These are phyloP conservation scores for Gnathonemus echidnorhynchus DNA, from an alignment of 2,113 vertebrate genomes.

Conservation along the genomic window DNA sequence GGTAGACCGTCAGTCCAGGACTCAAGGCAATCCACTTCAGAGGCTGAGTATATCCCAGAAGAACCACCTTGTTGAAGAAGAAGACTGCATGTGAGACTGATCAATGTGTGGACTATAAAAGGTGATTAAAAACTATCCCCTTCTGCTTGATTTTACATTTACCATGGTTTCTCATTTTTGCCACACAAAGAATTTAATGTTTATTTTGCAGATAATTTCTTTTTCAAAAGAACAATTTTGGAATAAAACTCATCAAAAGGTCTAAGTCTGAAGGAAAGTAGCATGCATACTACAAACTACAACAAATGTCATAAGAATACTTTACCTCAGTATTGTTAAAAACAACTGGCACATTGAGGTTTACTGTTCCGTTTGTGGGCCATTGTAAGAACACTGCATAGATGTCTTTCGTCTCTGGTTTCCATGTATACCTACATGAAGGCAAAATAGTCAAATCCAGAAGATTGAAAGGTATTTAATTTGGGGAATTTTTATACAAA, in stretches of 20 bases:
- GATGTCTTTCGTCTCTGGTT: slow-evolving; percentile 56
- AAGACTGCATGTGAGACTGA: not conserved
- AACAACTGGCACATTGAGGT: slow-evolving; percentile 64
- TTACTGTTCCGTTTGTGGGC: slow-evolving; percentile 63
- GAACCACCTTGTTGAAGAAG: slow-evolving; percentile 64
- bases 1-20: slow-evolving; percentile 62
- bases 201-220: not conserved
- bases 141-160: not conserved
- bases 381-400: slow-evolving; percentile 78
- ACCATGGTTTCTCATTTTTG: not conserved
- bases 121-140: not conserved
- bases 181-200: not conserved
- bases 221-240: not conserved
- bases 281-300: not conserved
- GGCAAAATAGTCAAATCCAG: not conserved
- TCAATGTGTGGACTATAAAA: not conserved
- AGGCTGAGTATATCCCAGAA: slow-evolving; percentile 63
- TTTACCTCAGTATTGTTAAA: slow-evolving; percentile 68
- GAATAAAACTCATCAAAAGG: not conserved
- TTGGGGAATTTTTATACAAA: not conserved
- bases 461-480: not conserved
- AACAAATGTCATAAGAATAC: not conserved
- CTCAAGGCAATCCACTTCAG: slow-evolving; percentile 66
- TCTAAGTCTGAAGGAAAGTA: not conserved
- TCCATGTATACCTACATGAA: slow-evolving; percentile 76